A percentile compares a stretch with the other conserved stretches of the same genome.
These are phyloP conservation scores for Pungitius pungitius DNA, from an alignment of 2,113 vertebrate genomes.

Conservation along the genomic window DNA sequence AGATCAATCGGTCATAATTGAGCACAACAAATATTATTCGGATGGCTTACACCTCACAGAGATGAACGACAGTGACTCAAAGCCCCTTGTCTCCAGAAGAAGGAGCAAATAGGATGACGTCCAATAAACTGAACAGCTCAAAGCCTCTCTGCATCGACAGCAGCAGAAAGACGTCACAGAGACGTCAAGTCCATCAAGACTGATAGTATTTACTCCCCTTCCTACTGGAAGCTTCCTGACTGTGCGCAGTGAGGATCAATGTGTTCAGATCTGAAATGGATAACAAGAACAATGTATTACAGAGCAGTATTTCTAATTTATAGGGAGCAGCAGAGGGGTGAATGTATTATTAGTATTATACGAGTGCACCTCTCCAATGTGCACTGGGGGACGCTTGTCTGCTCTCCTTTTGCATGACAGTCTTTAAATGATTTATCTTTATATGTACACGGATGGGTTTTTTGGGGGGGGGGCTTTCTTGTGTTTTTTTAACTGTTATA, in stretches of 20 bases:
- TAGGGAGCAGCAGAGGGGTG: background rate
- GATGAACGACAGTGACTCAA: background rate
- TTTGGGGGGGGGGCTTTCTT: background rate
- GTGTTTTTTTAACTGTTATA: background rate
- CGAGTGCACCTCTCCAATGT: background rate
- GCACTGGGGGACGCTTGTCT: background rate
- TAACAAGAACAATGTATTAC: background rate
- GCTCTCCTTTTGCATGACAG: background rate
- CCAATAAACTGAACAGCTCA: background rate
- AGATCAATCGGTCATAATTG: too few relatives aligned
- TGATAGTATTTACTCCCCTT: conserved; percentile 21
- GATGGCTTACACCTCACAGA: too few relatives aligned
- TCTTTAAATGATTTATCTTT: background rate
- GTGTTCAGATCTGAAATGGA: conserved; percentile 26
- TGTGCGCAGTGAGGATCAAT: conserved; percentile 3
- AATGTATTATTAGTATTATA: background rate
- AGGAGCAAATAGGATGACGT: background rate
- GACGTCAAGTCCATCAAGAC: conserved; percentile 20
- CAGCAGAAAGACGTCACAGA: background rate
- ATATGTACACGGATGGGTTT: background rate
- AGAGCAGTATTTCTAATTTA: background rate
- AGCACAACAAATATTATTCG: too few relatives aligned
- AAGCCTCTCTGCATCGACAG: background rate
- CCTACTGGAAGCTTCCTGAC: conserved; percentile 35
- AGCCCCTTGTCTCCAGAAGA: background rate